Evolutionary conservation across 2,888 invertebrate species (phyloP).

Genomic region (Nomada goodeniana): DNA sequence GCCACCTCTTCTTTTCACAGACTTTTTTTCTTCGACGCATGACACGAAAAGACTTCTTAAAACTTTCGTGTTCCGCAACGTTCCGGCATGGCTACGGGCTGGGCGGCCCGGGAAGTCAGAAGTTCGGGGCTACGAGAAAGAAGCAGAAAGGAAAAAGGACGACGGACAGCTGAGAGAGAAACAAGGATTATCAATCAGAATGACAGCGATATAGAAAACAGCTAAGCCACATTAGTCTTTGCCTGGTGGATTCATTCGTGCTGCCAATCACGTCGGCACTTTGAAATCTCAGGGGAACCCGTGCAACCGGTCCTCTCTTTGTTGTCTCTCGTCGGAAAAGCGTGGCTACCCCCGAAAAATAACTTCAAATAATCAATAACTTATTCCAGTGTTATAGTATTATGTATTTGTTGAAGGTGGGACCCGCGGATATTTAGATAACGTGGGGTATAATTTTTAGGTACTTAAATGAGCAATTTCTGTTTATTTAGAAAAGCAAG

Average conservation of each 20-base stretch:
- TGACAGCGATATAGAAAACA: slow-evolving; percentile 70
- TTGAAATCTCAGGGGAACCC: slow-evolving; percentile 52
- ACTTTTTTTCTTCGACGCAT: slow-evolving; percentile 48
- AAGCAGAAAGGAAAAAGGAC: slow-evolving; percentile 30
- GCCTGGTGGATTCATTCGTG: slow-evolving; percentile 74
- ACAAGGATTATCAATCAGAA: slow-evolving; percentile 77
- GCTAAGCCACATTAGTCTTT: slow-evolving; percentile 73
- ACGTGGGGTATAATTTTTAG: too few species aligned
- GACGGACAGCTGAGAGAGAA: slow-evolving; percentile 31
- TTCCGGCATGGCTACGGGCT: slow-evolving; percentile 5
- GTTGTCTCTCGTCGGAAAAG: not conserved
- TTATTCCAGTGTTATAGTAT: too few species aligned
- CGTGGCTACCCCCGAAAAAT: not conserved
- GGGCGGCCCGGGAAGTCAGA: slow-evolving; percentile 21
- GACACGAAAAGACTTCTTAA: slow-evolving; percentile 64
- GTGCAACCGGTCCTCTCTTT: slow-evolving; percentile 19
- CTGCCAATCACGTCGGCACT: slow-evolving; percentile 77
- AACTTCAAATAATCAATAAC: too few species aligned
- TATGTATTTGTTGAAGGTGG: too few species aligned
- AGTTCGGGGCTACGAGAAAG: slow-evolving; percentile 33
- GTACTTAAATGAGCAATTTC: too few species aligned
- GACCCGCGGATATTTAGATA: too few species aligned
- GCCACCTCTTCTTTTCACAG: slow-evolving; percentile 18
- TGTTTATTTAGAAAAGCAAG: too few species aligned
- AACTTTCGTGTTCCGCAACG: slow-evolving; percentile 34